phyloP scores from a whole-genome alignment of 35 echinoderm and acorn worm genomes.

The Heliocidaris tuberculata region DNA sequence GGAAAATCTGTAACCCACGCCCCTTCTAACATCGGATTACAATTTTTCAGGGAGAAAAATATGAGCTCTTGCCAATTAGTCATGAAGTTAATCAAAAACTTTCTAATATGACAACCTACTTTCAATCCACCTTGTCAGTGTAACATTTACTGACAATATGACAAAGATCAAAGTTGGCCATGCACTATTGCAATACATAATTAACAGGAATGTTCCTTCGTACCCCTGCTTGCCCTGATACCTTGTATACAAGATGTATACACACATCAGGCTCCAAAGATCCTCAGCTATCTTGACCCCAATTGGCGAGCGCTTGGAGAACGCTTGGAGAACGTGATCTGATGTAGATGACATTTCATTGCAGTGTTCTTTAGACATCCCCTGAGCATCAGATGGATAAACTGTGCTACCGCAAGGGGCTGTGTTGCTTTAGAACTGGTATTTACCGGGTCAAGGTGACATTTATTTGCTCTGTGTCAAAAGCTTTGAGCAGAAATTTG shows the following conservation, averaged over 20 bases:
- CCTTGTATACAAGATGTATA: not conserved
- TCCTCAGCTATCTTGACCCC: not conserved
- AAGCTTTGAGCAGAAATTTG: not conserved
- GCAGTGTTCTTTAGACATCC: not conserved
- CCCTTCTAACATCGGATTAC: too few relatives aligned
- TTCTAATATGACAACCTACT: too few relatives aligned
- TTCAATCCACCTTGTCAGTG: too few relatives aligned
- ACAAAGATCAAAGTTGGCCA: too few relatives aligned
- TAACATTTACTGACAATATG: too few relatives aligned
- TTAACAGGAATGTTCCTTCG: not conserved
- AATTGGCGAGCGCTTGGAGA: not conserved
- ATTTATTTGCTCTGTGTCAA: not conserved
- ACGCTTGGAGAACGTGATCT: not conserved
- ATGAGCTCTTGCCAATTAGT: too few relatives aligned
- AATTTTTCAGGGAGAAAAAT: too few relatives aligned
- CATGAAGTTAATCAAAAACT: too few relatives aligned
- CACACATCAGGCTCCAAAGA: not conserved
- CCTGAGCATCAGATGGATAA: not conserved
- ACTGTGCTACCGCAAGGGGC: not conserved
- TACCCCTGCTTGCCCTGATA: not conserved
- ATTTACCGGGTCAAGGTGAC: not conserved
- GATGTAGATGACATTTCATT: conserved; percentile 1
- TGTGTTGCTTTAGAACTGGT: not conserved
- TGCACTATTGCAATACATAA: too few relatives aligned
- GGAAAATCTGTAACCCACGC: too few relatives aligned